Percentiles rank a stretch among this genome's conserved stretches.
Conservation (phyloP, 2,888 invertebrate species). For the Tipula unca region DNA sequence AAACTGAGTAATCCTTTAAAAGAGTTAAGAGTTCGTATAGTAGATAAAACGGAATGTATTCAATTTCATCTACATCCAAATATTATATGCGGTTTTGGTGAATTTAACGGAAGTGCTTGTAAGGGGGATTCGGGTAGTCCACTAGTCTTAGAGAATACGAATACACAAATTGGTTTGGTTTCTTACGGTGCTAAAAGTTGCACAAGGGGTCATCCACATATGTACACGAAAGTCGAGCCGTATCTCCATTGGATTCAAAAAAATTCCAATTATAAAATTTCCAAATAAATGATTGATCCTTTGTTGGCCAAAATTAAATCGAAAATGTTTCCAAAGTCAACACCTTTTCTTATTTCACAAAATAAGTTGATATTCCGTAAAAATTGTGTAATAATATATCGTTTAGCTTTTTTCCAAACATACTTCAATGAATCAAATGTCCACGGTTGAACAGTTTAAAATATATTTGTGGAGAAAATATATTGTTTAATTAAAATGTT, state of each 20-base stretch:
- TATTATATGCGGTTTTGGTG: background rate
- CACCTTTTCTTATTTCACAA: too few relatives aligned
- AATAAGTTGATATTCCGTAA: too few relatives aligned
- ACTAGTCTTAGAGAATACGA: background rate
- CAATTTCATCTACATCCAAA: background rate
- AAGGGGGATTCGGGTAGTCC: background rate
- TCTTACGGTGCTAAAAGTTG: background rate
- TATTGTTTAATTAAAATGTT: too few relatives aligned
- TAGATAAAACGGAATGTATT: background rate
- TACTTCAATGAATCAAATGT: too few relatives aligned
- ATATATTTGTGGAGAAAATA: too few relatives aligned
- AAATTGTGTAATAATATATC: too few relatives aligned
- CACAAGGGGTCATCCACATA: background rate
- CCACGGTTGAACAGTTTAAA: too few relatives aligned
- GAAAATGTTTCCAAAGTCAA: too few relatives aligned
- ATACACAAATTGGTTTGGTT: background rate
- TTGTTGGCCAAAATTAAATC: too few relatives aligned
- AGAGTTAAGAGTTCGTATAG: background rate
- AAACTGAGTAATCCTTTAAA: background rate
- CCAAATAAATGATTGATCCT: too few relatives aligned
- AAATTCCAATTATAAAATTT: background rate
- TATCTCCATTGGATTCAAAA: background rate
- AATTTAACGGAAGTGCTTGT: background rate
- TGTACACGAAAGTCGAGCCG: background rate
- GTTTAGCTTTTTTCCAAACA: too few relatives aligned